A percentile compares a stretch with the other conserved stretches of the same genome.
Conservation (phyloP, 1,140 invertebrate species). For the Trachymyrmex septentrionalis region DNA sequence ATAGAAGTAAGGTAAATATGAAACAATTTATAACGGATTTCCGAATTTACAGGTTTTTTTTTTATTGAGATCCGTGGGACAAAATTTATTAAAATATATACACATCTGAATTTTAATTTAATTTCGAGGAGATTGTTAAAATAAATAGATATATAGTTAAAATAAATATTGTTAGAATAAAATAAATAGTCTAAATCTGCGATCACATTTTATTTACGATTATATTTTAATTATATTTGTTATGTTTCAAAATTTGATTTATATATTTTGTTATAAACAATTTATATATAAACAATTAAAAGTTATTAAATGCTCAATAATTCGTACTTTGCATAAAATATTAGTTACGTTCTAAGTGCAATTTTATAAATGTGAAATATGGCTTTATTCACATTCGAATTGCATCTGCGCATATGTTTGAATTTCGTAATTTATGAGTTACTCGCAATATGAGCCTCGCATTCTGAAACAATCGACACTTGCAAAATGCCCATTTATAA, state of each 20-base stretch:
- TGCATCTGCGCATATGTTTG: conserved; percentile 20
- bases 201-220: background rate
- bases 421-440: conserved; percentile 17
- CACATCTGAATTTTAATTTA: background rate
- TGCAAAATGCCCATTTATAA: background rate
- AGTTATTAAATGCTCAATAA: background rate
- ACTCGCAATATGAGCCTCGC: background rate
- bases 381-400: background rate
- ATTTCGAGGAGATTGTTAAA: background rate
- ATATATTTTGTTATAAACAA: background rate
- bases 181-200: background rate
- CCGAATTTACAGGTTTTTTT: background rate
- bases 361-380: conserved; percentile 13
- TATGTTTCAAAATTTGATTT: background rate
- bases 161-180: background rate
- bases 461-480: background rate
- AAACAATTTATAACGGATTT: background rate
- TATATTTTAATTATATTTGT: background rate
- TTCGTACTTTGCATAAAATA: background rate
- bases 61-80: background rate
- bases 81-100: background rate
- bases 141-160: background rate
- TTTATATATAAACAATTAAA: background rate
- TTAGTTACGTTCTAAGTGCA: conserved; percentile 11
- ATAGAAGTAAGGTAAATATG: background rate